Conservation (phyloP, 2,888 invertebrate species). For the Melinaea marsaeus region DNA sequence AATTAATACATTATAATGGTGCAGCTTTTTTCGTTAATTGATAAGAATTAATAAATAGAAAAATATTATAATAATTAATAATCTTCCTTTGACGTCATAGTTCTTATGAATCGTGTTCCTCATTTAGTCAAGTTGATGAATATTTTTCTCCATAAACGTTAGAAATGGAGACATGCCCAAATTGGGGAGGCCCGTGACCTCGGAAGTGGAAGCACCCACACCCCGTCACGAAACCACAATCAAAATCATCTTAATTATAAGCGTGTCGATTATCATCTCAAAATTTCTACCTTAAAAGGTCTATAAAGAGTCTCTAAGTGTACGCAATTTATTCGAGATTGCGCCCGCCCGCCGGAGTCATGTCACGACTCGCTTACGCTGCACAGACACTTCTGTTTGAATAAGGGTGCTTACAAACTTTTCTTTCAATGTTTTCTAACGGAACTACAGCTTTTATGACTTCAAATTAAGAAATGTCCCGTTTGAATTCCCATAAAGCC, state of each 20-base stretch:
- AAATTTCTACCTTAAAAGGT: constrained; percentile 76
- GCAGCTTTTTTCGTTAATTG: too few species aligned
- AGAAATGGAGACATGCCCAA: constrained; percentile 22
- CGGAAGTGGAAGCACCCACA: constrained; percentile 76
- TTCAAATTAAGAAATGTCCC: background rate
- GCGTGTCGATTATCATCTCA: constrained; percentile 76
- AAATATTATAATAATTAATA: too few species aligned
- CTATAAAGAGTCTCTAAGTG: constrained; percentile 74
- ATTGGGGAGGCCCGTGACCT: constrained; percentile 49
- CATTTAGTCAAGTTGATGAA: background rate
- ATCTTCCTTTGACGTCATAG: too few species aligned
- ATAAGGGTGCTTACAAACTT: constrained; percentile 25
- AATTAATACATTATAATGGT: too few species aligned
- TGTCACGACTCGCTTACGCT: constrained; percentile 63
- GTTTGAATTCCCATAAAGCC: too few species aligned
- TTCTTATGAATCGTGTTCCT: background rate
- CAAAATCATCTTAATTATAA: constrained; percentile 73
- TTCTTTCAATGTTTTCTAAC: background rate
- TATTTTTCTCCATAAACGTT: constrained; percentile 22
- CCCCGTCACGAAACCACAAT: constrained; percentile 68
- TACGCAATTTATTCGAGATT: constrained; percentile 74
- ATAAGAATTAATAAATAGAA: too few species aligned
- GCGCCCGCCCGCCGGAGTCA: constrained; percentile 58
- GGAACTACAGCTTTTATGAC: too few species aligned
- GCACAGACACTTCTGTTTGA: constrained; percentile 68